Conservation (phyloP, 2,113 vertebrate genomes). For the Scytalopus superciliaris region DNA sequence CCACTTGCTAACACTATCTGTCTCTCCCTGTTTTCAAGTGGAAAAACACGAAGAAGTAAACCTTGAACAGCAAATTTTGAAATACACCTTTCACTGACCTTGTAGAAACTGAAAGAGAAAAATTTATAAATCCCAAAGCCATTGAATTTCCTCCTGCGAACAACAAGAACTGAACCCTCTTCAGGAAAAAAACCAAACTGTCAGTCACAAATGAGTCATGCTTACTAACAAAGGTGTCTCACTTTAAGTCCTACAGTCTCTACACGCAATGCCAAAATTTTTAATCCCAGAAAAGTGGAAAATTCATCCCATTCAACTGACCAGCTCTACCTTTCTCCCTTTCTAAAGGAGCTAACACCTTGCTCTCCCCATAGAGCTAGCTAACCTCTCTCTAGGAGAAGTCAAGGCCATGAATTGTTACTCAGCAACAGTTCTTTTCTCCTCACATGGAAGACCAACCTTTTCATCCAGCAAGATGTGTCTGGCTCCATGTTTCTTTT, state of each 20-base stretch:
- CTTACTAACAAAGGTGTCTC: not conserved
- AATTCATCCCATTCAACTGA: slow-evolving; percentile 23
- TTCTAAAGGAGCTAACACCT: not conserved
- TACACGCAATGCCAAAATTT: not conserved
- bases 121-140: not conserved
- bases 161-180: not conserved
- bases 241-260: not conserved
- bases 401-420: not conserved
- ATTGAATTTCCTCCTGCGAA: not conserved
- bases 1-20: not conserved
- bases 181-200: not conserved
- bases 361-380: not conserved
- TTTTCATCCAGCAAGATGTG: not conserved
- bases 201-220: not conserved
- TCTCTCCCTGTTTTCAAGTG: not conserved
- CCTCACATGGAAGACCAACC: not conserved
- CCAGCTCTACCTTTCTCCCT: not conserved
- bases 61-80: not conserved
- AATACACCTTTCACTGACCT: not conserved
- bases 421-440: not conserved
- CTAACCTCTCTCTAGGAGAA: not conserved
- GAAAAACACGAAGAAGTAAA: not conserved
- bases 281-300: not conserved
- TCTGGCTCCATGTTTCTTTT: not conserved
- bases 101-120: not conserved